Percentiles rank a stretch among this genome's conserved stretches.
Conservation (phyloP, 2,888 invertebrate genomes). For the Cynaeus angustus region DNA sequence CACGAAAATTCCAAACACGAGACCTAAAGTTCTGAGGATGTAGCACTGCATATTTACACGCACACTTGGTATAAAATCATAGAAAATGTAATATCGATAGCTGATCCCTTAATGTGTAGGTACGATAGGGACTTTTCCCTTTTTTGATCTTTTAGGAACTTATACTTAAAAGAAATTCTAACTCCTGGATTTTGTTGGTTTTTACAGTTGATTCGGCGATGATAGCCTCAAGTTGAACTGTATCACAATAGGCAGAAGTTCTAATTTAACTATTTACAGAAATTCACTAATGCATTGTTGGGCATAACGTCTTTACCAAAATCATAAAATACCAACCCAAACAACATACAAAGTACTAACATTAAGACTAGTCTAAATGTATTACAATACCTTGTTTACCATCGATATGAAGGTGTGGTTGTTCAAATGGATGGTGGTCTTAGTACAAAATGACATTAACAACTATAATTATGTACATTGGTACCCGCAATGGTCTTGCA, state of each 20-base stretch:
- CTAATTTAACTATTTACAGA: slow-evolving; percentile 47
- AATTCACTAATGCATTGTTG: slow-evolving; percentile 51
- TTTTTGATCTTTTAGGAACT: slow-evolving; percentile 35
- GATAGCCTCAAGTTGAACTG: slow-evolving; percentile 51
- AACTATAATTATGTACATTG: slow-evolving; percentile 56
- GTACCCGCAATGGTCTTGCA: slow-evolving; percentile 55
- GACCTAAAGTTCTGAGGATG: not conserved
- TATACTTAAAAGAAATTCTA: slow-evolving; percentile 21
- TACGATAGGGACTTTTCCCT: not conserved
- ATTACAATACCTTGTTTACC: slow-evolving; percentile 45
- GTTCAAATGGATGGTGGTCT: slow-evolving; percentile 26
- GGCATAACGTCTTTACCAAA: slow-evolving; percentile 41
- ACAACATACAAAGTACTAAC: slow-evolving; percentile 38
- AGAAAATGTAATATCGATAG: slow-evolving; percentile 30
- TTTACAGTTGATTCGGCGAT: slow-evolving; percentile 52
- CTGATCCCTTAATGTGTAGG: slow-evolving; percentile 27
- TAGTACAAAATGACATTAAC: slow-evolving; percentile 46
- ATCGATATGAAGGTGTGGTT: slow-evolving; percentile 32
- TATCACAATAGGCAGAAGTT: slow-evolving; percentile 54
- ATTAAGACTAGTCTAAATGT: slow-evolving; percentile 29
- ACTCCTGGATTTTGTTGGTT: slow-evolving; percentile 25
- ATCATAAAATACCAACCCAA: slow-evolving; percentile 32
- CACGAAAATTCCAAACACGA: slow-evolving; percentile 14
- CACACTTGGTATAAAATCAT: slow-evolving; percentile 27
- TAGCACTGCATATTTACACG: slow-evolving; percentile 20